A percentile compares a stretch with the other conserved stretches of the same genome.
Conservation (phyloP, 2,113 vertebrate species). For the Xiphophorus couchianus region DNA sequence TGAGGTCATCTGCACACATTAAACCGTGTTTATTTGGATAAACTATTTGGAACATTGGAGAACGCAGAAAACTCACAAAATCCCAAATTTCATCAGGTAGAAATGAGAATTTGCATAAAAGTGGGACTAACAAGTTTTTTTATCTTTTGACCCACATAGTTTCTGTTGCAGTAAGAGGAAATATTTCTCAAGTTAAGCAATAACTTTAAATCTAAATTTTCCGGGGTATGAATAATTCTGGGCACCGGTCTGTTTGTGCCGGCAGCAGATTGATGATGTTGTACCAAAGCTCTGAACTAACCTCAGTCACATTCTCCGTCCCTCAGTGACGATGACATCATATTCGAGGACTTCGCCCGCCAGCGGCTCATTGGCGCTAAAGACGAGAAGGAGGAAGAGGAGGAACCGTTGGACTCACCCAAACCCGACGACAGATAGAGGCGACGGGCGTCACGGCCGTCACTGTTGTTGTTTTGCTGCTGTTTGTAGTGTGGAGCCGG, state of each 20-base stretch:
- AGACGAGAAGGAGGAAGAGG: conserved; percentile 87
- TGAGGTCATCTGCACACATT: no score
- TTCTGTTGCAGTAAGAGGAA: neutral
- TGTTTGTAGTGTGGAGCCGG: conserved; percentile 43
- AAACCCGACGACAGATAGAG: conserved; percentile 82
- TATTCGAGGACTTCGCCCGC: conserved; percentile 95
- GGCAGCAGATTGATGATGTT: neutral
- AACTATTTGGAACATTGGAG: no score
- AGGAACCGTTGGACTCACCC: conserved; percentile 85
- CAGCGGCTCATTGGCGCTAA: conserved; percentile 91
- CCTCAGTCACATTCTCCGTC: neutral
- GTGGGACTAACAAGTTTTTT: neutral
- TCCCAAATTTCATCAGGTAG: neutral
- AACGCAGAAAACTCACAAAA: neutral
- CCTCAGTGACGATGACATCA: conserved; percentile 92
- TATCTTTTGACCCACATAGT: neutral
- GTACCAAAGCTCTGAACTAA: neutral
- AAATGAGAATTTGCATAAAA: neutral
- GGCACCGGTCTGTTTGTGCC: neutral
- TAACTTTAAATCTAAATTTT: neutral
- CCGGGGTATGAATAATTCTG: neutral
- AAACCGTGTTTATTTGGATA: no score
- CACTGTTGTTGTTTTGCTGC: conserved; percentile 17
- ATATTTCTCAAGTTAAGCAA: neutral
- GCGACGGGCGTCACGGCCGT: conserved; percentile 16